These are phyloP conservation scores for Podarcis cretensis DNA, from an alignment of 2,113 vertebrate genomes.

Conservation along the genomic window DNA sequence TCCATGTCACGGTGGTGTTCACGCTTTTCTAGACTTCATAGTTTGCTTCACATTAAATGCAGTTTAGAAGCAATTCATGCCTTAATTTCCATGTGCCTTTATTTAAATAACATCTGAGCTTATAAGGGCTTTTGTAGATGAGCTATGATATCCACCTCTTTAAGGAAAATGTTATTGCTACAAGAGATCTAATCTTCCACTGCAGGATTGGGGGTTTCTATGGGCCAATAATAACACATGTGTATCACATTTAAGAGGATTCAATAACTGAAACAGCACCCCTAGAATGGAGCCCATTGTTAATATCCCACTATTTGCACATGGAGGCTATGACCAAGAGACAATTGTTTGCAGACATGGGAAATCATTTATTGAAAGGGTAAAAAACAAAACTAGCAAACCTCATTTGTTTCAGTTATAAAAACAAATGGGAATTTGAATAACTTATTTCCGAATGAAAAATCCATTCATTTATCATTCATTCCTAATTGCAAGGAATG, in stretches of 20 bases:
- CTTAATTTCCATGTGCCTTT: background rate
- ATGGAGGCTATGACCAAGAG: background rate
- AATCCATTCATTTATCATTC: no score
- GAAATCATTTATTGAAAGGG: no score
- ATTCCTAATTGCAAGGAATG: no score
- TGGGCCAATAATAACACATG: background rate
- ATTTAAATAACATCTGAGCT: background rate
- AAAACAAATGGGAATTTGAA: no score
- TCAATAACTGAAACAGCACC: background rate
- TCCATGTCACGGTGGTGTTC: background rate
- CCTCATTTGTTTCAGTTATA: no score
- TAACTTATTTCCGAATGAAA: no score
- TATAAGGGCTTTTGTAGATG: background rate
- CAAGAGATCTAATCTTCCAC: background rate
- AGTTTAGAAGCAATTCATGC: background rate
- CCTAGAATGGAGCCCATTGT: background rate
- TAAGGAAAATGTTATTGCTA: background rate
- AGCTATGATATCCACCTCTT: background rate
- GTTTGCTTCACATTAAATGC: background rate
- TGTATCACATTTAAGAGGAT: background rate
- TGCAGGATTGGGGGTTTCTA: background rate
- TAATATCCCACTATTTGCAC: background rate
- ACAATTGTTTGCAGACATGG: no score
- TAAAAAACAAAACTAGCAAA: no score
- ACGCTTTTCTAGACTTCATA: background rate